These are phyloP conservation scores for Drosophila orosa DNA, from an alignment of 1,140 invertebrate species.

Conservation along the genomic window DNA sequence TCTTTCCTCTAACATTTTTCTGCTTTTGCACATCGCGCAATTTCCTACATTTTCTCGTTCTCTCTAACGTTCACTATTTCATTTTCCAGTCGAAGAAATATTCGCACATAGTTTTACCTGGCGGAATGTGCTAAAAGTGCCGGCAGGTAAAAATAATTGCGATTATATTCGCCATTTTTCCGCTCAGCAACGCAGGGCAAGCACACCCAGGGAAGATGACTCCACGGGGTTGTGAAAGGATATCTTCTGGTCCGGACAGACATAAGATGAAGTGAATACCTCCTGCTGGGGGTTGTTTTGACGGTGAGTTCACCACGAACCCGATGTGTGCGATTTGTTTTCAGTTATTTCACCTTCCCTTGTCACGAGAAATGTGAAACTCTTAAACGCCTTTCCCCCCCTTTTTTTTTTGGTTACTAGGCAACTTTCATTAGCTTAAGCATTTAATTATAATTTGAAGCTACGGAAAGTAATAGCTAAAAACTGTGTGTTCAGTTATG, in stretches of 20 bases:
- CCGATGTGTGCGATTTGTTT: conserved; percentile 2
- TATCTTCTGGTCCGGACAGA: background rate
- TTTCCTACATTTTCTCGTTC: conserved; percentile 3
- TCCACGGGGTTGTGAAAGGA: background rate
- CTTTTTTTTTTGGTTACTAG: background rate
- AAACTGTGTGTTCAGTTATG: background rate
- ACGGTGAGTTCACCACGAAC: background rate
- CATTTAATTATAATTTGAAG: background rate
- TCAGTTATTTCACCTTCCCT: background rate
- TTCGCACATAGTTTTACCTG: conserved; percentile 46
- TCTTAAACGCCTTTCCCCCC: background rate
- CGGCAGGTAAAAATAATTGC: conserved; percentile 61
- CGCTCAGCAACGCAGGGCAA: conserved; percentile 17
- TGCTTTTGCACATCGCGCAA: background rate
- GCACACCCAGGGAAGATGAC: conserved; percentile 1
- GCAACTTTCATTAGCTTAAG: background rate
- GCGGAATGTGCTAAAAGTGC: conserved; percentile 43
- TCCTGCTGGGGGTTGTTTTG: conserved; percentile 2
- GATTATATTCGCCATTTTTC: conserved; percentile 52
- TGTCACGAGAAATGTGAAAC: background rate
- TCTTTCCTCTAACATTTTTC: conserved; percentile 12
- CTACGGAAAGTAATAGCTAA: background rate
- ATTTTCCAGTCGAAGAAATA: conserved; percentile 55
- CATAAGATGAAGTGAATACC: conserved; percentile 23
- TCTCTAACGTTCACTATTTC: conserved; percentile 20